Evolutionary conservation across 1,140 invertebrate genomes (phyloP).

Genomic region (Cherax quadricarinatus): DNA sequence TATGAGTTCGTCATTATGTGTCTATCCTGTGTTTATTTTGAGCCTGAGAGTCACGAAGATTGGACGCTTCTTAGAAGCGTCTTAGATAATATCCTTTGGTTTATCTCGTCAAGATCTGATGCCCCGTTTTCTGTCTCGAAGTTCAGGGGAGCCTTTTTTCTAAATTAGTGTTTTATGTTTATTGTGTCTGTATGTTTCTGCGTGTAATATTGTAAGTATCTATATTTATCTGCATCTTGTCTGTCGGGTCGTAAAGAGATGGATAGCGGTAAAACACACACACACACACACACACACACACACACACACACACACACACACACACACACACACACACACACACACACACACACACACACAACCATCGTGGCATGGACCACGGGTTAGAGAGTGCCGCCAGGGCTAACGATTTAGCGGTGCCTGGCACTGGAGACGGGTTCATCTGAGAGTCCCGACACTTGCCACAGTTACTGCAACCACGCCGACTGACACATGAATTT

Average conservation of each 20-base stretch:
- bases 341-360: not conserved
- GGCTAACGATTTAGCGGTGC: constrained; percentile 7
- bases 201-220: not conserved
- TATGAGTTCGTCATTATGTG: not conserved
- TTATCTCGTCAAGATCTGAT: not conserved
- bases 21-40: not conserved
- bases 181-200: not conserved
- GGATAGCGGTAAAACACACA: not conserved
- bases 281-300: not conserved
- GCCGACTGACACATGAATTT: constrained; percentile 11
- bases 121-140: not conserved
- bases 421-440: constrained; percentile 4
- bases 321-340: not conserved
- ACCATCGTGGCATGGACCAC: not conserved
- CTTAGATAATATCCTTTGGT: not conserved
- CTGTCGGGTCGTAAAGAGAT: too few species aligned
- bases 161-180: not conserved
- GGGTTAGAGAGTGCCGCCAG: not conserved
- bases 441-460: constrained; percentile 7
- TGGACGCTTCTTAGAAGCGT: not conserved
- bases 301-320: not conserved
- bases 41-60: not conserved
- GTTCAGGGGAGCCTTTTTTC: not conserved
- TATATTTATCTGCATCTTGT: too few species aligned
- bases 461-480: constrained; percentile 5